These are phyloP conservation scores for Tangara arthus DNA, from an alignment of 2,797 vertebrate species.

Conservation along the genomic window DNA sequence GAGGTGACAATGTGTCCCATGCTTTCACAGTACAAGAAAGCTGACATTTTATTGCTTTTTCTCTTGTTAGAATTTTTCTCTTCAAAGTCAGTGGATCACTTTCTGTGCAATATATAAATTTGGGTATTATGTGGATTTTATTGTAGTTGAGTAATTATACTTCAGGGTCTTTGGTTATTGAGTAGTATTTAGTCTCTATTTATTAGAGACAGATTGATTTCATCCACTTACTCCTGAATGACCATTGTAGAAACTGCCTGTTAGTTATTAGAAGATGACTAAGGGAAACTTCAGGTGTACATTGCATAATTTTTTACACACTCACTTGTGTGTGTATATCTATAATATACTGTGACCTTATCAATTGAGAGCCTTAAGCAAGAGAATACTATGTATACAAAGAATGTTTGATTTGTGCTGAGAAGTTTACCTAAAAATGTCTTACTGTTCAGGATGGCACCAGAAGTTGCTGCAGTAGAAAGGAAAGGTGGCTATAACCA, in stretches of 20 bases:
- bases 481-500: constrained; percentile 98
- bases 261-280: neutral
- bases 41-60: neutral
- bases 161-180: neutral
- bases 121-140: neutral
- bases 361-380: neutral
- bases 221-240: neutral
- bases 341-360: neutral
- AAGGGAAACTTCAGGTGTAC: neutral
- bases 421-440: neutral
- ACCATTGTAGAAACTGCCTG: neutral
- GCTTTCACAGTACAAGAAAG: neutral
- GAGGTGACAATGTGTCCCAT: neutral
- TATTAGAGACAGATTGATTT: neutral
- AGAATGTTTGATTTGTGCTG: neutral
- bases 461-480: constrained; percentile 96
- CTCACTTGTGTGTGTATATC: neutral
- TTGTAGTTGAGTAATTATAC: neutral
- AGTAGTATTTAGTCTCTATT: neutral
- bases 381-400: neutral
- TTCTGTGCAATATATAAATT: neutral
- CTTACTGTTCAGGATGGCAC: constrained; percentile 87
- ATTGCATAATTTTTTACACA: neutral
- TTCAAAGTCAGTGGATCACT: neutral
- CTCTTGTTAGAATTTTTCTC: neutral